Evolutionary conservation across 2,797 vertebrate species (phyloP).

Genomic region (Girardinus metallicus): DNA sequence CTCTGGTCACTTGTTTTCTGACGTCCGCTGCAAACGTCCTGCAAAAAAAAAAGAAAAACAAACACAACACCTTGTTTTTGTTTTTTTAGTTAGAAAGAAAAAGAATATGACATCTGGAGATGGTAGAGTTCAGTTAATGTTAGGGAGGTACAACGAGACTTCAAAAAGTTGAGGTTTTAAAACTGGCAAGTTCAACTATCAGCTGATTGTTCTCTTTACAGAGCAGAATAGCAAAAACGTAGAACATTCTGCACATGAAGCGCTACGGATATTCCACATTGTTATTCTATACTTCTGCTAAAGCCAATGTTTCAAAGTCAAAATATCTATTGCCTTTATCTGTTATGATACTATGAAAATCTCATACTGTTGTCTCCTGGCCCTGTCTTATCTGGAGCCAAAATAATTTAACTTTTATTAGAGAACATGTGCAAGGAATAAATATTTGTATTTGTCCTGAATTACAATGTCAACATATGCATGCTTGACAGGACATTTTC

Average conservation of each 20-base stretch:
- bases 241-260: background rate
- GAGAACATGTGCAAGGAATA: background rate
- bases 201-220: background rate
- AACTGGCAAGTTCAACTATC: background rate
- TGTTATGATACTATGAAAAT: background rate
- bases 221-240: background rate
- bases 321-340: background rate
- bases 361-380: background rate
- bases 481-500: background rate
- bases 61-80: background rate
- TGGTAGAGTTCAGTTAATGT: background rate
- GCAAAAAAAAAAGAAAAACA: conserved; percentile 6
- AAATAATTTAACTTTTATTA: background rate
- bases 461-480: background rate
- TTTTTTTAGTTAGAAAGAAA: too few species aligned
- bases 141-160: too few species aligned
- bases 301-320: background rate
- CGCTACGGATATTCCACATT: background rate
- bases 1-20: conserved; percentile 91
- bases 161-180: background rate
- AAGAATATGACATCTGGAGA: conserved; percentile 1
- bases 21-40: conserved; percentile 92
- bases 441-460: background rate
- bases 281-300: background rate
- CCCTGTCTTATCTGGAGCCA: background rate